Percentiles rank a stretch among this genome's conserved stretches.
Evolutionary conservation across 2,888 invertebrate species (phyloP).

Genomic region (Himalopsyche anomala): DNA sequence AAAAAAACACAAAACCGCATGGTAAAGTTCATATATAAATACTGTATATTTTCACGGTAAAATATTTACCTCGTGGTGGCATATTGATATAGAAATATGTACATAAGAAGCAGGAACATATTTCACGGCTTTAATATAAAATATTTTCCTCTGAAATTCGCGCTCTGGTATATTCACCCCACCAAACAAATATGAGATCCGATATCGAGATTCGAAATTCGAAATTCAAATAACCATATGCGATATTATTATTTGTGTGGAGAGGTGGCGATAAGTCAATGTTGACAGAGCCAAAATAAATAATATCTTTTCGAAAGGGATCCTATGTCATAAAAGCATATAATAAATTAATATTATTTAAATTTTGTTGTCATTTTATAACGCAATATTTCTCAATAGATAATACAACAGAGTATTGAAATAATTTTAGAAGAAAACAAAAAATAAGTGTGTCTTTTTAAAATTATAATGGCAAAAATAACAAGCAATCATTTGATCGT

Average conservation of each 20-base stretch:
- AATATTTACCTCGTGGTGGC: not conserved
- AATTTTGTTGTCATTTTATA: too few species aligned
- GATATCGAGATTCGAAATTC: conserved; percentile 59
- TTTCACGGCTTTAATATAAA: conserved; percentile 42
- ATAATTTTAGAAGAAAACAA: too few species aligned
- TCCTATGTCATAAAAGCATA: not conserved
- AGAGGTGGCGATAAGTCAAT: conserved; percentile 58
- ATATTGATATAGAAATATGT: conserved; percentile 7
- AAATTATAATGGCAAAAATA: too few species aligned
- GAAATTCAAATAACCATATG: conserved; percentile 63
- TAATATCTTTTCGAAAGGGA: conserved; percentile 14
- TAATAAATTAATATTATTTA: too few species aligned
- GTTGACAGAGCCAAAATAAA: conserved; percentile 51
- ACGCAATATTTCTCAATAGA: too few species aligned
- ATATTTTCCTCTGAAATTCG: conserved; percentile 40
- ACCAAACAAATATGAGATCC: conserved; percentile 58
- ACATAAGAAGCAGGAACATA: not conserved
- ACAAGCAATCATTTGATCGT: too few species aligned
- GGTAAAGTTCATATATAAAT: too few species aligned
- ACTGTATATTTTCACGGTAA: not conserved
- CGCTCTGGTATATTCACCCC: conserved; percentile 45
- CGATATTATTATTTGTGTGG: conserved; percentile 64
- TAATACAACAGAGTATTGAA: too few species aligned
- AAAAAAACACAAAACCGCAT: too few species aligned
- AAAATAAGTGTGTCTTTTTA: too few species aligned